These are phyloP conservation scores for Dasypolia templi DNA, from an alignment of 2,888 invertebrate genomes.

Conservation along the genomic window DNA sequence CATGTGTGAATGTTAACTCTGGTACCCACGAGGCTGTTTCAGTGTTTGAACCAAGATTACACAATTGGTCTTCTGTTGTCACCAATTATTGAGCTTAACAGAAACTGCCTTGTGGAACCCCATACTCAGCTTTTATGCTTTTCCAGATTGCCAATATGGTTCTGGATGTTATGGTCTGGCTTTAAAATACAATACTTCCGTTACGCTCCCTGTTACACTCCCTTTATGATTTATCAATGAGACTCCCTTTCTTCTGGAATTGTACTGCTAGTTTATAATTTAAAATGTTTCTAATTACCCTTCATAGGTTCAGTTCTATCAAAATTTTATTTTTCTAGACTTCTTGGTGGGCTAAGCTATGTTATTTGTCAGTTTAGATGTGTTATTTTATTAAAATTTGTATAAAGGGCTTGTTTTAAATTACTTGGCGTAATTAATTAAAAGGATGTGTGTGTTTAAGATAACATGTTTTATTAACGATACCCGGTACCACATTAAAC, in stretches of 20 bases:
- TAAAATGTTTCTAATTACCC: constrained; percentile 19
- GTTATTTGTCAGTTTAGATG: constrained; percentile 40
- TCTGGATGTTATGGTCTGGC: constrained; percentile 8
- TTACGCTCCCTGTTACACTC: constrained; percentile 1
- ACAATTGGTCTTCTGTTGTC: background rate
- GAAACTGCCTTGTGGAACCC: constrained; percentile 35
- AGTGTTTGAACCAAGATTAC: background rate
- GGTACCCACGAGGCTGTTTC: constrained; percentile 14
- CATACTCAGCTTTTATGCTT: constrained; percentile 26
- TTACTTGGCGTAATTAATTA: constrained; percentile 33
- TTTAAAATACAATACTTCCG: constrained; percentile 19
- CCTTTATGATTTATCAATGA: constrained; percentile 4
- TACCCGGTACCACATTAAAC: background rate
- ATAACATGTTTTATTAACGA: background rate
- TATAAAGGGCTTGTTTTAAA: constrained; percentile 29
- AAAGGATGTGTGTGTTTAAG: background rate
- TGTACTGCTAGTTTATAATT: constrained; percentile 18
- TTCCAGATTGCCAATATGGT: background rate
- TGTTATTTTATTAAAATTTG: constrained; percentile 48
- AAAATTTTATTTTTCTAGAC: constrained; percentile 18
- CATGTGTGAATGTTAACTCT: background rate
- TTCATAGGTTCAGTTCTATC: constrained; percentile 39
- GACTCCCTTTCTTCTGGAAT: constrained; percentile 16
- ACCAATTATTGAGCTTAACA: background rate
- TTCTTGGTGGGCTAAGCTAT: constrained; percentile 45